phyloP scores from a whole-genome alignment of 1,140 invertebrate genomes.

The Zaprionus nigranus region DNA sequence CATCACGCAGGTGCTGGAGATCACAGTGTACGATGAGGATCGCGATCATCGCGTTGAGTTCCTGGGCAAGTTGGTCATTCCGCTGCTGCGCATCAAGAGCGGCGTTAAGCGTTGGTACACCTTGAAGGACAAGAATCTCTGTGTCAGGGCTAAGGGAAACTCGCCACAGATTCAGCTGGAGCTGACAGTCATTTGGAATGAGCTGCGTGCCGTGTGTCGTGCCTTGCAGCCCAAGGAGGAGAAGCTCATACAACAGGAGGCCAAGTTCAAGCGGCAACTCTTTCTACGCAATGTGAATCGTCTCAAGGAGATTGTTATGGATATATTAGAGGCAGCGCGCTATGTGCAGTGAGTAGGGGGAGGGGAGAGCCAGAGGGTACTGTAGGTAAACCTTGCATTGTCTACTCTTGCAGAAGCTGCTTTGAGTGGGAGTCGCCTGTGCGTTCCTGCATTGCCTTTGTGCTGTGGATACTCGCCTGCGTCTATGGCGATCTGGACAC shows the following conservation, averaged over 20 bases:
- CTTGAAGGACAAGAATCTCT: slow-evolving; percentile 98
- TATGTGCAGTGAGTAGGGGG: slow-evolving; percentile 93
- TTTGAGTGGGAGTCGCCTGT: slow-evolving; percentile 98
- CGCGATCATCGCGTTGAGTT: slow-evolving; percentile 99
- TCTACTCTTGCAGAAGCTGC: slow-evolving; percentile 89
- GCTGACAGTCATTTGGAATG: slow-evolving; percentile 96
- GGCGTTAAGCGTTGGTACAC: slow-evolving; percentile 98
- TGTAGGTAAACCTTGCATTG: not conserved
- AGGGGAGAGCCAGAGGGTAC: no score
- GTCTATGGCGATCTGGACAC: slow-evolving; percentile 89
- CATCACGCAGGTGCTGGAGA: slow-evolving; percentile 97
- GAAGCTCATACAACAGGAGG: slow-evolving; percentile 97
- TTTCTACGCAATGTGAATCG: slow-evolving; percentile 97
- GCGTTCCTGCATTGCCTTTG: slow-evolving; percentile 94
- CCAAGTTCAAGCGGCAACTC: slow-evolving; percentile 97
- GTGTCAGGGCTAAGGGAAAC: slow-evolving; percentile 94
- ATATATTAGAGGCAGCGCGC: slow-evolving; percentile 94
- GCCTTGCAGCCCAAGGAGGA: slow-evolving; percentile 98
- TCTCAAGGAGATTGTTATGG: slow-evolving; percentile 94
- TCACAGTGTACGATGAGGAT: slow-evolving; percentile 99
- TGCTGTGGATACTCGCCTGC: slow-evolving; percentile 89
- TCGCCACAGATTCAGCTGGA: slow-evolving; percentile 95
- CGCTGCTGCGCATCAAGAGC: slow-evolving; percentile 94
- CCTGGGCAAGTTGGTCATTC: slow-evolving; percentile 96
- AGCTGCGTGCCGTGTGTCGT: slow-evolving; percentile 92